Conservation (phyloP, 2,888 invertebrate species). For the Spodoptera littoralis region DNA sequence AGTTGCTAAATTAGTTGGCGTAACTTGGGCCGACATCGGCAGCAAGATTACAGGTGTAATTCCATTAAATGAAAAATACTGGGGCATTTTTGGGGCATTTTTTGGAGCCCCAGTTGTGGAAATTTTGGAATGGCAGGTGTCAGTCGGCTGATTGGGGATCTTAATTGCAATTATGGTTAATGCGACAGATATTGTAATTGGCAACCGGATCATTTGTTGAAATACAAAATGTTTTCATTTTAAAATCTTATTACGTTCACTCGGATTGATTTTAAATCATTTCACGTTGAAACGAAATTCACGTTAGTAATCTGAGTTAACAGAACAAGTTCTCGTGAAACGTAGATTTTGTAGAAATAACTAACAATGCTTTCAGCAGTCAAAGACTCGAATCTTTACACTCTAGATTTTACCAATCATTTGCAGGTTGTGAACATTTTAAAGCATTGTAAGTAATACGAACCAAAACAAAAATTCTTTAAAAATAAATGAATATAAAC, state of each 20-base stretch:
- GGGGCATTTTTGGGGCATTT: slow-evolving; percentile 19
- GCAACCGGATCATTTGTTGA: neutral
- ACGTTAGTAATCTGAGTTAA: no score
- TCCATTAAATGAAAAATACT: slow-evolving; percentile 51
- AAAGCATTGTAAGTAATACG: neutral
- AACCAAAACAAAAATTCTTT: neutral
- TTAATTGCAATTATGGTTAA: slow-evolving; percentile 38
- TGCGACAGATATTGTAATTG: slow-evolving; percentile 33
- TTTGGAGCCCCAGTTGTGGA: slow-evolving; percentile 16
- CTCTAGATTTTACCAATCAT: no score
- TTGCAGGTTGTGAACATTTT: no score
- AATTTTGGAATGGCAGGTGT: slow-evolving; percentile 46
- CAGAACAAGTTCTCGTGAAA: no score
- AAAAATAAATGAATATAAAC: slow-evolving; percentile 2
- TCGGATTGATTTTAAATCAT: no score
- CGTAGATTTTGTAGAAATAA: no score
- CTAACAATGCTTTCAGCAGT: no score
- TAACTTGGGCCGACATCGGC: slow-evolving; percentile 46
- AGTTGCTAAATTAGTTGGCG: slow-evolving; percentile 56
- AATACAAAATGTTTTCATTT: neutral
- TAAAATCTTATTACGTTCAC: no score
- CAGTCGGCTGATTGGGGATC: slow-evolving; percentile 36
- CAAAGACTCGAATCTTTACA: no score
- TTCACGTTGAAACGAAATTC: no score
- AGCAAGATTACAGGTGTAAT: slow-evolving; percentile 56